Evolutionary conservation across 2,797 vertebrate genomes (phyloP).

Genomic region (Lepilemur ruficaudatus): DNA sequence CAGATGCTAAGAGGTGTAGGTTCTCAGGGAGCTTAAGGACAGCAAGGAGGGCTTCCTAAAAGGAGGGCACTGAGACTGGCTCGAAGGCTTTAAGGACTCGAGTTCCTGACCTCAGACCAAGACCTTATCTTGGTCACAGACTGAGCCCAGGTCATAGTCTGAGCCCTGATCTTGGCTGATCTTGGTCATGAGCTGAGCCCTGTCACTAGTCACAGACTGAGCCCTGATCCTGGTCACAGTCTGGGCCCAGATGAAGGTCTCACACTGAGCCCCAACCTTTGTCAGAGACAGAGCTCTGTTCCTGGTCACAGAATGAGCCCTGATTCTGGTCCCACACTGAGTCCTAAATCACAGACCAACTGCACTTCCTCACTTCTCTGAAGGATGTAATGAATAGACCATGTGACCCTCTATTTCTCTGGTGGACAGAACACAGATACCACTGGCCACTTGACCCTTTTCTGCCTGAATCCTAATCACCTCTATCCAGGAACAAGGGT

Average conservation of each 20-base stretch:
- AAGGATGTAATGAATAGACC: neutral
- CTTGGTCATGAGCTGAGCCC: neutral
- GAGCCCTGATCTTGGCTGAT: neutral
- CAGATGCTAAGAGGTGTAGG: constrained; percentile 1
- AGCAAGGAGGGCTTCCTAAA: neutral
- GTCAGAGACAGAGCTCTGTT: neutral
- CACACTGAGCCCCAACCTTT: neutral
- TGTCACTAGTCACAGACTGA: neutral
- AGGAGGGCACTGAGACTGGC: neutral
- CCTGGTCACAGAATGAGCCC: neutral
- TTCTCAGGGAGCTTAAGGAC: neutral
- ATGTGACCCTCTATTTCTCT: neutral
- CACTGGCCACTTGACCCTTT: neutral
- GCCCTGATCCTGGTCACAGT: neutral
- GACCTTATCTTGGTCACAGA: neutral
- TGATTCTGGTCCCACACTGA: neutral
- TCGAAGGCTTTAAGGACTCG: neutral
- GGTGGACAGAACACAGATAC: neutral
- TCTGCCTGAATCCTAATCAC: neutral
- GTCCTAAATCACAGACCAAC: neutral
- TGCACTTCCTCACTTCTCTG: neutral
- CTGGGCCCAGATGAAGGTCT: neutral
- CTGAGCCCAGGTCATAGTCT: neutral
- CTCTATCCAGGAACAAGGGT: neutral
- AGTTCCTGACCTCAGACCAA: neutral